Percentiles rank a stretch among this genome's conserved stretches.
These are phyloP conservation scores for Heliconius melpomene DNA, from an alignment of 1,140 invertebrate genomes.

Conservation along the genomic window DNA sequence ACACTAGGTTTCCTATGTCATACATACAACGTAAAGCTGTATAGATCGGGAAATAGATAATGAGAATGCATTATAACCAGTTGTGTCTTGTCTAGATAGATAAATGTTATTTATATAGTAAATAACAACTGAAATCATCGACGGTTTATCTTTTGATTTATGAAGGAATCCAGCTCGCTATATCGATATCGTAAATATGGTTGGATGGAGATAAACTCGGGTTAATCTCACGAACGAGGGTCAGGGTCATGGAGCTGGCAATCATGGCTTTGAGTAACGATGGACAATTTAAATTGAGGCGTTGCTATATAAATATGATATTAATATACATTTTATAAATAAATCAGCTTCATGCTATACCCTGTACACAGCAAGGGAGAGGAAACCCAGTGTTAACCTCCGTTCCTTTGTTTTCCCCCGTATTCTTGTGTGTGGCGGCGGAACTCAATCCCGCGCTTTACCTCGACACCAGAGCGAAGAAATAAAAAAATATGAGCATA, in stretches of 20 bases:
- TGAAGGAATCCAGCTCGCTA: conserved; percentile 21
- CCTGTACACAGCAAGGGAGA: too few species aligned
- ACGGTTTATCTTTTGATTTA: conserved; percentile 21
- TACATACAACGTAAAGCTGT: too few species aligned
- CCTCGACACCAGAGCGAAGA: too few species aligned
- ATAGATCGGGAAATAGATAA: neutral
- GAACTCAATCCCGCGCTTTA: too few species aligned
- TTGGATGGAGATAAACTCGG: conserved; percentile 44
- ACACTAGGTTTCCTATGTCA: too few species aligned
- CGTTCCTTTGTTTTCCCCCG: too few species aligned
- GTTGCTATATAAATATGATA: neutral
- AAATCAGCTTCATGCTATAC: too few species aligned
- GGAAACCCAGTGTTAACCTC: too few species aligned
- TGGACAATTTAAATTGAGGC: conserved; percentile 21
- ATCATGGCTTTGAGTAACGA: conserved; percentile 41
- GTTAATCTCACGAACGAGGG: conserved; percentile 48
- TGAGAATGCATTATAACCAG: neutral
- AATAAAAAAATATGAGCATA: too few species aligned
- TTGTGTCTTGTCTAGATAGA: neutral
- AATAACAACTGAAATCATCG: conserved; percentile 22
- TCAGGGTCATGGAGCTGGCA: conserved; percentile 48
- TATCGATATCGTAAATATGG: conserved; percentile 38
- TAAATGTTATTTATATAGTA: conserved; percentile 9
- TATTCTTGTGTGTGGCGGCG: too few species aligned
- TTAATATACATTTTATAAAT: neutral